phyloP scores from a whole-genome alignment of 2,797 vertebrate genomes.

The Argya squamiceps region DNA sequence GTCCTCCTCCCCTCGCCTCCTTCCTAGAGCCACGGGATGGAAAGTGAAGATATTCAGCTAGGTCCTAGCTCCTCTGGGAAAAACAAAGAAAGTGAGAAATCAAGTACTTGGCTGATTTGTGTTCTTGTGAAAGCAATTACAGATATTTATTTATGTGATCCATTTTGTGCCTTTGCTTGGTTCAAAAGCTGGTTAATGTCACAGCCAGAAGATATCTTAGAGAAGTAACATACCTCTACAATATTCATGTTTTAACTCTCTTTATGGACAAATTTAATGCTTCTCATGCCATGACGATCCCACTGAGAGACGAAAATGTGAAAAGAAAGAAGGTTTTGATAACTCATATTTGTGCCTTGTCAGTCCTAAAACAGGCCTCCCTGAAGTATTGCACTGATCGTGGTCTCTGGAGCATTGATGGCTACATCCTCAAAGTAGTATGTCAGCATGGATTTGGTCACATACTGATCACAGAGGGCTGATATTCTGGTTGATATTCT shows the following conservation, averaged over 20 bases:
- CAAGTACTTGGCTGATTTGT: neutral
- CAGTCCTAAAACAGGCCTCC: neutral
- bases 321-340: neutral
- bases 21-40: neutral
- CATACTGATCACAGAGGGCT: neutral
- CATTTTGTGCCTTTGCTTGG: neutral
- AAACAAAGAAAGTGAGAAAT: neutral
- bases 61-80: neutral
- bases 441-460: constrained; percentile 12
- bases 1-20: neutral
- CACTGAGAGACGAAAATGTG: neutral
- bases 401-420: neutral
- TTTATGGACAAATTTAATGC: neutral
- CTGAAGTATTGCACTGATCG: neutral
- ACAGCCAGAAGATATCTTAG: neutral
- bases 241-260: neutral
- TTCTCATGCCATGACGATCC: neutral
- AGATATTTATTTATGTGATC: neutral
- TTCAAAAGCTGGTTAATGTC: neutral
- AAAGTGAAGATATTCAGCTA: neutral
- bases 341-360: neutral
- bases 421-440: neutral
- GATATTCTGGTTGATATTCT: neutral
- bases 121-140: neutral
- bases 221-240: neutral